Evolutionary conservation across 2,888 invertebrate genomes (phyloP), one percentile per base, ranked within the genome.

Genomic region (Cataglyphis cursor): DNA sequence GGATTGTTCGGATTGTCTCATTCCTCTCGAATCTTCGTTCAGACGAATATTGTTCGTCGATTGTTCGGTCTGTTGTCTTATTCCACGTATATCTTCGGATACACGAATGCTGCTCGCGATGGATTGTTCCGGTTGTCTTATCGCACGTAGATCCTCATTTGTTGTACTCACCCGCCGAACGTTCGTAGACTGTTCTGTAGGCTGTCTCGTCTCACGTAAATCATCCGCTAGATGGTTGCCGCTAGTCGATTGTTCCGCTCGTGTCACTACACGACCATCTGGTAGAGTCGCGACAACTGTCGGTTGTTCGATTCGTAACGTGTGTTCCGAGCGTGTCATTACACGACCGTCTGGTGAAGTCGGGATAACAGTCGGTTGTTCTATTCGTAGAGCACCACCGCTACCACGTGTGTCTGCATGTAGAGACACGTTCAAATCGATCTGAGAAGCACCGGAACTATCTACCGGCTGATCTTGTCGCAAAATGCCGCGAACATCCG

Each of bases 401-500:
- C n/a, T 10, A 8, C 35, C 24, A n/a, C 66, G 44, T 1, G 12
- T 5, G 4, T 65, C 57, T 21, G 15, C 15, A 10, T 62, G 64
- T 8, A 57, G 12, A 2, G 75, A 81, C 12, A 18, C 38, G n/a
- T 24, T 62, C 8, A 38, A 5, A 6, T 74, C 75, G 4, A 24
- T 48, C 6, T 76, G 75, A 48, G 38, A 35, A 48, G 35, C 12
- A 70, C 9, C 18, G 1, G 68, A 59, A 80, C 1, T 24, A 10
- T 84, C 82, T 1, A 59, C 35, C 73, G 90, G 66, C 48, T 82
- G 89, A 15, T 90, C 90, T 48, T 82, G 48, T 73, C 89, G 83
- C 44, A 61, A 65, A 80, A 85, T 70, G 1, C 73, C 78, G 35
- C 88, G 84, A 66, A 68, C 70, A 44, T 90, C 88, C n/a, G 74